Evolutionary conservation across 2,888 invertebrate genomes (phyloP).

Genomic region (Cheilosia vulpina): DNA sequence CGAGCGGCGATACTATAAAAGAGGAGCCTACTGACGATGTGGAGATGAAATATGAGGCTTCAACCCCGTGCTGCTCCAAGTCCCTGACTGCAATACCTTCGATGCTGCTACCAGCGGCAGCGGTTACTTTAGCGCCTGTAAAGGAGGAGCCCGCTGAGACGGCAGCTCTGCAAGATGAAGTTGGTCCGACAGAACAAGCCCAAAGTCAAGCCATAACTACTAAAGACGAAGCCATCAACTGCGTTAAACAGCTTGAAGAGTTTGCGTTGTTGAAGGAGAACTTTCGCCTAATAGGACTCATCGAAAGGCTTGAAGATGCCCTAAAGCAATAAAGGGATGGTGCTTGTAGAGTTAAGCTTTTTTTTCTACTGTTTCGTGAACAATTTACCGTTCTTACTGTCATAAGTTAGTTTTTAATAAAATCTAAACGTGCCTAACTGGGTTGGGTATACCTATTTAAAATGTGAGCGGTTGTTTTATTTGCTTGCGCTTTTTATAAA

Average conservation of each 20-base stretch:
- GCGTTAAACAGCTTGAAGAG: conserved; percentile 81
- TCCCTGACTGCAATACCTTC: not conserved
- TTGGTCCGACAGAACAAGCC: not conserved
- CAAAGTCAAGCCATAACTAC: conserved; percentile 7
- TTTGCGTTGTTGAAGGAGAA: conserved; percentile 81
- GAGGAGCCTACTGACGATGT: not conserved
- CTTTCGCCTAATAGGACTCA: conserved; percentile 80
- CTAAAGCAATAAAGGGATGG: conserved; percentile 23
- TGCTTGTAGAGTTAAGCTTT: not conserved
- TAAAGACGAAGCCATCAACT: conserved; percentile 79
- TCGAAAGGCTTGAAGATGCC: conserved; percentile 72
- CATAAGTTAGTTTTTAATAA: not conserved
- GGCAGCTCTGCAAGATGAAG: not conserved
- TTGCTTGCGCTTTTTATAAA: not conserved
- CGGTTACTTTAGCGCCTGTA: not conserved
- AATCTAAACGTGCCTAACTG: not conserved
- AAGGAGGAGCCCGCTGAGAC: not conserved
- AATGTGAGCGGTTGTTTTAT: not conserved
- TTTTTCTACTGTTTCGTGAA: not conserved
- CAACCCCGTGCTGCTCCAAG: not conserved
- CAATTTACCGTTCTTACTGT: not conserved
- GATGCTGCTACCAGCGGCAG: not conserved
- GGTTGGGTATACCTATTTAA: not conserved
- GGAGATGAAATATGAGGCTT: not conserved
- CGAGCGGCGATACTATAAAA: not conserved